These are phyloP conservation scores for Hylaeus volcanicus DNA, from an alignment of 1,140 invertebrate genomes.

Conservation along the genomic window DNA sequence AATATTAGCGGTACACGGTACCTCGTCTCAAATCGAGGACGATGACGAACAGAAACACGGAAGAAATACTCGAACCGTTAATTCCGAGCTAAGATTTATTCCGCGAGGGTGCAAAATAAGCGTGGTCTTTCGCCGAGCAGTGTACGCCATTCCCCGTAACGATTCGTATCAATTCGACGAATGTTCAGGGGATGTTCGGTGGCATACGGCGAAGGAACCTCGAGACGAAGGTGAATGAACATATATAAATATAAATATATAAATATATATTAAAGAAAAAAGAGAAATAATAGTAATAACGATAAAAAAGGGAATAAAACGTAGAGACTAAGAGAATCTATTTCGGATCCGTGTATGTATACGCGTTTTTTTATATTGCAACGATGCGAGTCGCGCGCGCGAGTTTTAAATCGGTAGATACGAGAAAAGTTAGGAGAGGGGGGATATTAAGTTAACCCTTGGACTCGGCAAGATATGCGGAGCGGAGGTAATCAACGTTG, in stretches of 20 bases:
- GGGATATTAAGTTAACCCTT: slow-evolving; percentile 15
- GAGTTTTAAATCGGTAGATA: slow-evolving; percentile 41
- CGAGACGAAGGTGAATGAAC: slow-evolving; percentile 44
- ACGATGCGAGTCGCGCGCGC: slow-evolving; percentile 53
- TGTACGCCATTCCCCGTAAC: too few species aligned
- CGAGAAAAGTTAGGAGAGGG: not conserved
- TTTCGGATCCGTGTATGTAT: slow-evolving; percentile 72
- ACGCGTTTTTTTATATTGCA: slow-evolving; percentile 75
- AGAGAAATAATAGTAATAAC: slow-evolving; percentile 40
- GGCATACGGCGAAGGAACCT: not conserved
- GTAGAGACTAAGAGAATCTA: slow-evolving; percentile 60
- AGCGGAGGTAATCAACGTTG: not conserved
- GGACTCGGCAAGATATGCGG: not conserved
- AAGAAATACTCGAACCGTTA: not conserved
- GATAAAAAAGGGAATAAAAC: slow-evolving; percentile 16
- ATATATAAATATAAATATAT: slow-evolving; percentile 37
- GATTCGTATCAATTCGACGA: too few species aligned
- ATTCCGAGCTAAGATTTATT: not conserved
- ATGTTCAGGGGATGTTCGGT: too few species aligned
- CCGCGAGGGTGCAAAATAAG: not conserved
- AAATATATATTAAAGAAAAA: slow-evolving; percentile 40
- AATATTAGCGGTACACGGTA: slow-evolving; percentile 44
- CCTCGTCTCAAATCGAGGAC: slow-evolving; percentile 29
- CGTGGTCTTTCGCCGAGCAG: too few species aligned
- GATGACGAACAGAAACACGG: not conserved